Evolutionary conservation across 2,888 invertebrate genomes (phyloP).

Genomic region (Amphipyra berbera): DNA sequence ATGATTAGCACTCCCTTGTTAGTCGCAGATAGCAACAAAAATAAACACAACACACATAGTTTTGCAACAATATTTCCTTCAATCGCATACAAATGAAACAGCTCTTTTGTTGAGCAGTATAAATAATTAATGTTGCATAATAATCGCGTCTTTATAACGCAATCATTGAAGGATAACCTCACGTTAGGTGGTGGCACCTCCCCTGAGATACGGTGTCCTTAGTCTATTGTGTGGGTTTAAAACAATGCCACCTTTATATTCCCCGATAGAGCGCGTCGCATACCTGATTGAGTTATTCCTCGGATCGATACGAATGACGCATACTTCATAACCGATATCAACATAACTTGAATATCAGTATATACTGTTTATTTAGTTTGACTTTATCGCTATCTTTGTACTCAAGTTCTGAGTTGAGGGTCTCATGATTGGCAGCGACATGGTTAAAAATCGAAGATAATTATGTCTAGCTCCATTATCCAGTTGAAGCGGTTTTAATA

Average conservation of each 20-base stretch:
- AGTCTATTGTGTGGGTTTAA: constrained; percentile 70
- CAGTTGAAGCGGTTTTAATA: not conserved
- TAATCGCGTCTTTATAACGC: constrained; percentile 42
- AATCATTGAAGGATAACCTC: constrained; percentile 46
- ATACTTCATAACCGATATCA: constrained; percentile 52
- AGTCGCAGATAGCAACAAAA: too few species aligned
- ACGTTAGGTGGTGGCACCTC: constrained; percentile 51
- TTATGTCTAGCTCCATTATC: not conserved
- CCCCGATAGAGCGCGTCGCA: constrained; percentile 62
- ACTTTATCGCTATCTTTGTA: constrained; percentile 29
- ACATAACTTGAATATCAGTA: constrained; percentile 29
- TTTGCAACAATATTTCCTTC: constrained; percentile 4
- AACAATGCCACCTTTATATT: constrained; percentile 78
- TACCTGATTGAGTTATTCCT: constrained; percentile 65
- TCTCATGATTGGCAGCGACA: constrained; percentile 18
- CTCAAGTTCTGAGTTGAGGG: constrained; percentile 5
- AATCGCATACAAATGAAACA: constrained; percentile 34
- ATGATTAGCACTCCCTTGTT: too few species aligned
- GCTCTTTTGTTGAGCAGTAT: constrained; percentile 26
- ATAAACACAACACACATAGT: too few species aligned
- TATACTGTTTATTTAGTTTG: constrained; percentile 25
- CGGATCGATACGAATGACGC: constrained; percentile 75
- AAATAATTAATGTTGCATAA: constrained; percentile 48
- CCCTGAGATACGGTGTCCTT: constrained; percentile 68
- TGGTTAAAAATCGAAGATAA: constrained; percentile 9